These are phyloP conservation scores for Chaunax sp. DNA, from an alignment of 2,797 vertebrate species.

Conservation along the genomic window DNA sequence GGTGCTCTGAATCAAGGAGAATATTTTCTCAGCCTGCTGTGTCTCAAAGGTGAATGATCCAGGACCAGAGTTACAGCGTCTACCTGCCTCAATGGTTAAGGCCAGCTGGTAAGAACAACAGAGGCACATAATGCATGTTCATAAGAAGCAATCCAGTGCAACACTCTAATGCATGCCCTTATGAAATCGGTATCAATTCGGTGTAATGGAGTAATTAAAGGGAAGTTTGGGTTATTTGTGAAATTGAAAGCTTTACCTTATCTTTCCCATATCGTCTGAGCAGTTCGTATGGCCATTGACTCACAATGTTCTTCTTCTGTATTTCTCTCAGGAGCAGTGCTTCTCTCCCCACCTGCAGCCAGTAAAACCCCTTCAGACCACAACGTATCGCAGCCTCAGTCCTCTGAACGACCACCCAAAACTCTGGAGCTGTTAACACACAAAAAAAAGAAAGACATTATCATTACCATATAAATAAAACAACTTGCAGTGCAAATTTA, in stretches of 20 bases:
- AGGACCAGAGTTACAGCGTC: conserved; percentile 91
- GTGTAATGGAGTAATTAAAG: background rate
- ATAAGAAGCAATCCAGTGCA: background rate
- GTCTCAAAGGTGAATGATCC: conserved; percentile 96
- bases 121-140: background rate
- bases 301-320: conserved; percentile 74
- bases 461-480: background rate
- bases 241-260: conserved; percentile 79
- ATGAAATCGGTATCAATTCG: background rate
- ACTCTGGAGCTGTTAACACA: conserved; percentile 79
- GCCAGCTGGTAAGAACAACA: conserved; percentile 77
- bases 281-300: conserved; percentile 90
- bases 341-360: conserved; percentile 85
- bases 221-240: background rate
- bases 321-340: conserved; percentile 84
- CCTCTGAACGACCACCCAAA: conserved; percentile 87
- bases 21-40: conserved; percentile 88
- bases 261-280: conserved; percentile 93
- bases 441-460: background rate
- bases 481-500: too few relatives aligned
- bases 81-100: conserved; percentile 93
- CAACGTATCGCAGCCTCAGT: conserved; percentile 88
- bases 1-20: conserved; percentile 87
- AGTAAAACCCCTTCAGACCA: conserved; percentile 85
- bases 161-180: background rate